phyloP scores from a whole-genome alignment of 2,888 invertebrate species.

The Marronus borbonicus region DNA sequence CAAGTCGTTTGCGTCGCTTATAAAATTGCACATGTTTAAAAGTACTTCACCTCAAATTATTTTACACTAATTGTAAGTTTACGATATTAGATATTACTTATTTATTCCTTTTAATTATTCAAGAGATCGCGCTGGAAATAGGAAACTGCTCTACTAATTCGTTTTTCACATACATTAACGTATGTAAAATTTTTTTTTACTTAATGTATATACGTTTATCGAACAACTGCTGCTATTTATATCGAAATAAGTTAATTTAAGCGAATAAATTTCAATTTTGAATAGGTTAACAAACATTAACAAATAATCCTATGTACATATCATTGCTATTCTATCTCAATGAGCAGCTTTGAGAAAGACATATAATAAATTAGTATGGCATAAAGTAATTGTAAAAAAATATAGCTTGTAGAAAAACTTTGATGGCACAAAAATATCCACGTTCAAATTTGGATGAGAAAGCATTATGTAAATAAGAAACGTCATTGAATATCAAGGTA shows the following conservation, averaged over 20 bases:
- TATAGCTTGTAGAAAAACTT: too few species aligned
- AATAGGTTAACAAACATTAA: not conserved
- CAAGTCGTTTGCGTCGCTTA: not conserved
- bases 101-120: not conserved
- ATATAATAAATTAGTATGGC: slow-evolving; percentile 16
- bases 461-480: too few species aligned
- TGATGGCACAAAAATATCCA: too few species aligned
- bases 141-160: not conserved
- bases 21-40: slow-evolving; percentile 25
- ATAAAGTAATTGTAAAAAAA: slow-evolving; percentile 10
- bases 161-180: not conserved
- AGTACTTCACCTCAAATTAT: slow-evolving; percentile 10
- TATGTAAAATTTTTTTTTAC: not conserved
- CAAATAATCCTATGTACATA: not conserved
- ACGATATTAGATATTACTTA: not conserved
- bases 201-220: not conserved
- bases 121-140: slow-evolving; percentile 2
- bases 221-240: not conserved
- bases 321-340: not conserved
- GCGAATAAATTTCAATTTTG: too few species aligned
- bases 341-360: not conserved
- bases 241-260: too few species aligned
- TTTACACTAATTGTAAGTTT: not conserved
- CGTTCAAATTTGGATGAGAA: too few species aligned
- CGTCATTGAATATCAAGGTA: too few species aligned